Conservation (phyloP, 1,140 invertebrate species). For the Cydia pomonella region DNA sequence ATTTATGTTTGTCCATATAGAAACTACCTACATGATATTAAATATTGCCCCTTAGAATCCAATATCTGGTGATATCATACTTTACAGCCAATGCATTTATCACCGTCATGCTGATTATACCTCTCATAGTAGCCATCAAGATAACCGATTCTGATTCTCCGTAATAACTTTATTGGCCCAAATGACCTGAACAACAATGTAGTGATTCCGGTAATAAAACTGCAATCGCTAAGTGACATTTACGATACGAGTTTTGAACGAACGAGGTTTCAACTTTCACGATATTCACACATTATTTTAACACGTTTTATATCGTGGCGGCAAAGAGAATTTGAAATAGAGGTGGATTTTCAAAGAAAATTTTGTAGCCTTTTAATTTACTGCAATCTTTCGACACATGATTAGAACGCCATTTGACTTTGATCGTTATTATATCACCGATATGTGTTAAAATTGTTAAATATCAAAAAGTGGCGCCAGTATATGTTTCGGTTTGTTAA, state of each 20-base stretch:
- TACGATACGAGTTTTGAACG: not conserved
- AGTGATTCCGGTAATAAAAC: not conserved
- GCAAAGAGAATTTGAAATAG: no score
- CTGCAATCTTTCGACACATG: no score
- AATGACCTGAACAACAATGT: not conserved
- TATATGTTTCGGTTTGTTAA: no score
- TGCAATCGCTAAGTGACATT: conserved; percentile 16
- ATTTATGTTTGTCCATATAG: no score
- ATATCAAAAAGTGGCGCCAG: no score
- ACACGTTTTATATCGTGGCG: not conserved
- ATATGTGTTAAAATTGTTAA: no score
- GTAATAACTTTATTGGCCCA: conserved; percentile 14
- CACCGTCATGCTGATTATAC: conserved; percentile 1
- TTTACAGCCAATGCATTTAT: conserved; percentile 4
- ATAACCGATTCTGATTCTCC: not conserved
- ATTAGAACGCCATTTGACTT: no score
- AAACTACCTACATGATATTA: no score
- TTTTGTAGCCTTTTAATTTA: no score
- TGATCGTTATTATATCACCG: no score
- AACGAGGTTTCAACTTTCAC: not conserved
- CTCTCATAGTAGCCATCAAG: conserved; percentile 3
- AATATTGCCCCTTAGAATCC: no score
- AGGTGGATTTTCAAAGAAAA: no score
- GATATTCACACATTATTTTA: not conserved
- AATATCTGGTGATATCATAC: not conserved